Base-by-base conservation (phyloP, 64 coral and sea anemone species). In the Anthopleura sola region DNA sequence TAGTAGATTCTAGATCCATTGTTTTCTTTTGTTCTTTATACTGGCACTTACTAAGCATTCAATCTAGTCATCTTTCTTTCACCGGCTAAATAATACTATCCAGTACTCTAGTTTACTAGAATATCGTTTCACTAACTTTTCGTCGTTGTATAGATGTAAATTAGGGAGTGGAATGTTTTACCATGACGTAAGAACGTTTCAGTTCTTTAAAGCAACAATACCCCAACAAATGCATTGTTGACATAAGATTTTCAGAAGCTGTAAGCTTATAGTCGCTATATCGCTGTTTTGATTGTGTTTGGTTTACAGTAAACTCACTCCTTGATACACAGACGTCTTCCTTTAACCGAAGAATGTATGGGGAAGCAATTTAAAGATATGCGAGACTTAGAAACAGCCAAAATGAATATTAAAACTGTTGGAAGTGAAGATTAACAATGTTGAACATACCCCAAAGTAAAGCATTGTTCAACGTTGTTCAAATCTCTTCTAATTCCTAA, bases 231-330 rank as follows among this genome's bases (percentile, higher is more conserved):
- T 34, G 14, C 66, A 14, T 71, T 71, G 66, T 71, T 71, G n/a
- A 17, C 34, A 34, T 71, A 16, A 13, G 29, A 71, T 1, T 62
- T 62, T 62, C 24, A 62, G 58, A 62, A 24, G 19, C 24, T 71
- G 66, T 71, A 71, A 71, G 66, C 66, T 71, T 71, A 71, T 71
- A 71, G 66, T 71, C 58, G 16, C 66, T 71, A 32, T 31, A 71
- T 71, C n/a, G n/a, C 66, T 71, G 66, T 31, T 10, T 32, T 32
- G 13, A 71, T 71, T 71, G 66, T 71, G 34, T 32, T 28, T 71
- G 66, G 66, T 71, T 71, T 71, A 71, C 28, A 3, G 13, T 71
- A 32, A 34, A 36, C 15, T 36, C 28, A 10, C 11, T 34, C 10
- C 15, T 15, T 71, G 8, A 34, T 15, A 32, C 66, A 71, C 66